Conservation (phyloP, 2,113 vertebrate species). For the Oxyura jamaicensis region DNA sequence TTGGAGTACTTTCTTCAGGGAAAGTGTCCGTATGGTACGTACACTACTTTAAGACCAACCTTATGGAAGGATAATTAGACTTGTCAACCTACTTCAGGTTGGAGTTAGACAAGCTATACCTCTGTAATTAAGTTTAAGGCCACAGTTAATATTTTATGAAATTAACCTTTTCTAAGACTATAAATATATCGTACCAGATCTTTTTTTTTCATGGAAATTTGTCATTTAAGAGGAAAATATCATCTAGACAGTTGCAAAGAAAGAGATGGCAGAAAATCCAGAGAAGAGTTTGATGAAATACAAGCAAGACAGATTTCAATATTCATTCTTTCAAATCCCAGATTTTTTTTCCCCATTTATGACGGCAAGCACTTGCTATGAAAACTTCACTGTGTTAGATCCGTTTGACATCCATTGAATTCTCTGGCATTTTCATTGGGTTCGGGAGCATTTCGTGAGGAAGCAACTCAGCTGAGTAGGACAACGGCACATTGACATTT, state of each 20-base stretch:
- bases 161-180: background rate
- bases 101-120: background rate
- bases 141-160: background rate
- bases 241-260: background rate
- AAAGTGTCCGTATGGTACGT: background rate
- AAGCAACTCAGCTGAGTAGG: background rate
- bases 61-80: background rate
- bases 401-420: rapidly evolving
- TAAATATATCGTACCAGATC: background rate
- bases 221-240: background rate
- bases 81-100: background rate
- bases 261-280: background rate
- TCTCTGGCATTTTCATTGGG: background rate
- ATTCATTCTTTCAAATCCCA: background rate
- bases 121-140: background rate
- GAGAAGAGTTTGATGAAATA: background rate
- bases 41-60: background rate
- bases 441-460: background rate
- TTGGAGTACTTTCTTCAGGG: background rate
- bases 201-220: background rate
- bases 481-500: background rate
- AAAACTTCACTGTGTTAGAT: background rate
- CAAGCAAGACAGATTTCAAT: background rate
- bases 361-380: background rate
- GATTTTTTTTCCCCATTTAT: background rate